A percentile compares a stretch with the other conserved stretches of the same genome.
phyloP scores from a whole-genome alignment of 2,888 invertebrate genomes.

The Drosophila anomalipes region DNA sequence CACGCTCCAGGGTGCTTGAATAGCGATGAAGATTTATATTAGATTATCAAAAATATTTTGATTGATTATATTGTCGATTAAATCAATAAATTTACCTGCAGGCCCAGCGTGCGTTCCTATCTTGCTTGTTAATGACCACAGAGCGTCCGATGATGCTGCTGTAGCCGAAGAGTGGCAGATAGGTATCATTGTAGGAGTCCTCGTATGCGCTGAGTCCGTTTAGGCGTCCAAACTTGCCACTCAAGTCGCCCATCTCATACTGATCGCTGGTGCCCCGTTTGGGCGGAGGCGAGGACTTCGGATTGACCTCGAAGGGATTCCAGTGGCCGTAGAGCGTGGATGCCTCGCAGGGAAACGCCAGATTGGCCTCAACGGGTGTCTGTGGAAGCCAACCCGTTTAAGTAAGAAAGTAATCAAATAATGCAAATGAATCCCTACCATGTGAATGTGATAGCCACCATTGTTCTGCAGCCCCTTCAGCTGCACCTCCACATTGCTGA shows the following conservation, averaged over 20 bases:
- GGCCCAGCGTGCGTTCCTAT: slow-evolving; percentile 90
- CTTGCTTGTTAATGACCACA: slow-evolving; percentile 91
- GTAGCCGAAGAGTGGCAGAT: slow-evolving; percentile 92
- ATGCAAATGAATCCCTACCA: slow-evolving; percentile 86
- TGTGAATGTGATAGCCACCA: slow-evolving; percentile 92
- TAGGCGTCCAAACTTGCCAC: slow-evolving; percentile 93
- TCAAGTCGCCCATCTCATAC: slow-evolving; percentile 94
- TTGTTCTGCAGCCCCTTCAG: slow-evolving; percentile 90
- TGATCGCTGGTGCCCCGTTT: slow-evolving; percentile 92
- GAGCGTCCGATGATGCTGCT: slow-evolving; percentile 94
- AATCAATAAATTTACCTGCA: slow-evolving; percentile 85
- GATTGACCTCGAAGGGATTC: slow-evolving; percentile 92
- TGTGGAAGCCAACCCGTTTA: slow-evolving; percentile 81
- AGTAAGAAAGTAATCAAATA: accelerated
- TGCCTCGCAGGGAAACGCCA: slow-evolving; percentile 95
- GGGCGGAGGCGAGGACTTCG: slow-evolving; percentile 87
- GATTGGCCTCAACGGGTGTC: slow-evolving; percentile 92
- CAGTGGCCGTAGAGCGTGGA: slow-evolving; percentile 93
- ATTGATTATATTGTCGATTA: neutral
- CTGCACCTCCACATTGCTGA: slow-evolving; percentile 91
- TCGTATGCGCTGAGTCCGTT: slow-evolving; percentile 88
- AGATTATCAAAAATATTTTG: neutral
- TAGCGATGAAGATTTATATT: neutral
- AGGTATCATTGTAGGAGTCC: slow-evolving; percentile 91
- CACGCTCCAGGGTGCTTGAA: slow-evolving; percentile 91